Percentiles rank a stretch among this genome's conserved stretches.
phyloP scores from a whole-genome alignment of 2,797 vertebrate genomes.

The Acanthurus lineatus region DNA sequence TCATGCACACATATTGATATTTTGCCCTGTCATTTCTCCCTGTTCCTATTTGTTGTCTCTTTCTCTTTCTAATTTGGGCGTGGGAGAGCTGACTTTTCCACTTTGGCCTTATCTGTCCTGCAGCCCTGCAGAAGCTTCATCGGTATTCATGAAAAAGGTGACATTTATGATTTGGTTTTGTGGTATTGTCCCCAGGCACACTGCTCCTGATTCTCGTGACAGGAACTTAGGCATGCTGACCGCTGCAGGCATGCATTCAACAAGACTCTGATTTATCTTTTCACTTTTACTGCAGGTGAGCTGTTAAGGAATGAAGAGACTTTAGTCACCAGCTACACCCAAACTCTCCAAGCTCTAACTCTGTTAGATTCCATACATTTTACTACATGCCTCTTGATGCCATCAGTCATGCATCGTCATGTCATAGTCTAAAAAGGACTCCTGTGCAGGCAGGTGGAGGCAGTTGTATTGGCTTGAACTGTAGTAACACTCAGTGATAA shows the following conservation, averaged over 20 bases:
- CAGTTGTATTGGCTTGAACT: conserved; percentile 5
- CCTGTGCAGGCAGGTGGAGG: conserved; percentile 45
- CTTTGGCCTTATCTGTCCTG: neutral
- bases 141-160: conserved; percentile 53
- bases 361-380: conserved; percentile 58
- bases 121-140: conserved; percentile 27
- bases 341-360: neutral
- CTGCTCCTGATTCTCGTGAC: conserved; percentile 31
- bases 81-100: conserved; percentile 6
- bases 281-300: conserved; percentile 51
- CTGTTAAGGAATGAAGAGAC: conserved; percentile 18
- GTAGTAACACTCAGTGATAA: neutral
- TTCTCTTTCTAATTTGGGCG: neutral
- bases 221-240: conserved; percentile 19
- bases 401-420: conserved; percentile 33
- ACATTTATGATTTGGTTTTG: conserved; percentile 39
- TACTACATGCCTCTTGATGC: neutral
- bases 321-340: neutral
- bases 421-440: conserved; percentile 39
- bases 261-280: conserved; percentile 16
- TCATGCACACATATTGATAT: conserved; percentile 16
- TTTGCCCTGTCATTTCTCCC: neutral
- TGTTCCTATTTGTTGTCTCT: conserved; percentile 18
- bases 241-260: conserved; percentile 13
- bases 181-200: neutral